Percentiles rank a stretch among this genome's conserved stretches.
Conservation (phyloP, 1,140 invertebrate species). For the Hydropsyche tenuis region DNA sequence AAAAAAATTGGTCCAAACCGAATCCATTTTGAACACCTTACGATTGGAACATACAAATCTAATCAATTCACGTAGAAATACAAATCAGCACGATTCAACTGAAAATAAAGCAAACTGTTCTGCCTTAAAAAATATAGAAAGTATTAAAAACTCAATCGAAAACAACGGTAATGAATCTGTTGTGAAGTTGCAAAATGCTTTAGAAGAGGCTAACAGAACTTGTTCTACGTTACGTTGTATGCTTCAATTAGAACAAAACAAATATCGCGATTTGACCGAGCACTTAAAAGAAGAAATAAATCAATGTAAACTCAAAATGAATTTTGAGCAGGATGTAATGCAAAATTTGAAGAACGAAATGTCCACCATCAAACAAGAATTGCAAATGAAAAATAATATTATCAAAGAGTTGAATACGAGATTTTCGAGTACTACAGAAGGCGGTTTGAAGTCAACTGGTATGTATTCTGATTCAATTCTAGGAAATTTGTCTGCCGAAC, state of each 20-base stretch:
- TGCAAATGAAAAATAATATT: constrained; percentile 63
- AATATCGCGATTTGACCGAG: constrained; percentile 68
- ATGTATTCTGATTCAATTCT: neutral
- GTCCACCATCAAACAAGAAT: constrained; percentile 60
- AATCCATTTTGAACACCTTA: constrained; percentile 77
- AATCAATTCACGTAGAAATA: constrained; percentile 74
- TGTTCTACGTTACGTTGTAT: constrained; percentile 75
- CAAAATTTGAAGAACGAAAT: constrained; percentile 67
- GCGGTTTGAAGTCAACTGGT: neutral
- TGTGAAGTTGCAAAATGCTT: constrained; percentile 73
- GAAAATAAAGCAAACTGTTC: constrained; percentile 74
- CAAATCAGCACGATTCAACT: constrained; percentile 59
- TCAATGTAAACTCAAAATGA: constrained; percentile 64
- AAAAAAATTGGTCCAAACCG: constrained; percentile 72
- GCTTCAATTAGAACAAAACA: constrained; percentile 75
- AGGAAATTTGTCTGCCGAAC: constrained; percentile 1
- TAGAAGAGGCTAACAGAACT: constrained; percentile 84
- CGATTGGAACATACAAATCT: constrained; percentile 78
- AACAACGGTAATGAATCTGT: constrained; percentile 78
- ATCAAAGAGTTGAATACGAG: constrained; percentile 66
- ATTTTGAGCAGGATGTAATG: constrained; percentile 67
- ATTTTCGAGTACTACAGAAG: constrained; percentile 50
- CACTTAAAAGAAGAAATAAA: constrained; percentile 67
- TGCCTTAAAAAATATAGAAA: constrained; percentile 78
- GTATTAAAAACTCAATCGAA: constrained; percentile 82